A percentile compares a stretch with the other conserved stretches of the same genome.
Evolutionary conservation across 2,113 vertebrate species (phyloP).

Genomic region (Sapajus apella): DNA sequence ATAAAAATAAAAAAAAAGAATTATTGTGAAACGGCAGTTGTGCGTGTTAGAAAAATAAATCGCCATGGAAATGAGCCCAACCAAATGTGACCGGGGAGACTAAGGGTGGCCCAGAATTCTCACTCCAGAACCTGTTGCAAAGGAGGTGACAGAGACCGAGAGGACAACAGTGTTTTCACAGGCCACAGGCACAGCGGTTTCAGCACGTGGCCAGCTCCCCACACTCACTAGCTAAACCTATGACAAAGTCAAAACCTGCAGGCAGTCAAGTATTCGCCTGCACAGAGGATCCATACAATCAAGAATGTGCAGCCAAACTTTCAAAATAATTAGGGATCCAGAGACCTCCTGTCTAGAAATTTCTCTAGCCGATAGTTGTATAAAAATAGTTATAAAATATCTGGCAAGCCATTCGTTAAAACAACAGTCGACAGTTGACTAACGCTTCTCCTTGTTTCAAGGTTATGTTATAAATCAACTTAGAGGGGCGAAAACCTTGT

Average conservation of each 20-base stretch:
- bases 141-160: not conserved
- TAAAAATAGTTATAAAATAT: constrained; percentile 74
- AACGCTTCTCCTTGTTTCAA: constrained; percentile 82
- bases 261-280: constrained; percentile 65
- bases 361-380: constrained; percentile 64
- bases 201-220: not conserved
- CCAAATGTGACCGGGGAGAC: not conserved
- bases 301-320: constrained; percentile 51
- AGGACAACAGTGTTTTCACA: not conserved
- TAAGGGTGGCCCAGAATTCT: not conserved
- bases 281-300: constrained; percentile 39
- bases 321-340: constrained; percentile 66
- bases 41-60: not conserved
- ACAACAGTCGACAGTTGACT: constrained; percentile 69
- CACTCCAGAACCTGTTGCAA: not conserved
- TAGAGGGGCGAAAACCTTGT: constrained; percentile 54
- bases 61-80: not conserved
- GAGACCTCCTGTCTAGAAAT: constrained; percentile 58
- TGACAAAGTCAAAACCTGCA: constrained; percentile 31
- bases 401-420: constrained; percentile 85
- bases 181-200: not conserved
- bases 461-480: constrained; percentile 83
- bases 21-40: not conserved
- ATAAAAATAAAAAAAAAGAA: too few relatives aligned
- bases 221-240: not conserved